phyloP scores from a whole-genome alignment of 1,140 invertebrate genomes.

The Notospermus geniculatus region DNA sequence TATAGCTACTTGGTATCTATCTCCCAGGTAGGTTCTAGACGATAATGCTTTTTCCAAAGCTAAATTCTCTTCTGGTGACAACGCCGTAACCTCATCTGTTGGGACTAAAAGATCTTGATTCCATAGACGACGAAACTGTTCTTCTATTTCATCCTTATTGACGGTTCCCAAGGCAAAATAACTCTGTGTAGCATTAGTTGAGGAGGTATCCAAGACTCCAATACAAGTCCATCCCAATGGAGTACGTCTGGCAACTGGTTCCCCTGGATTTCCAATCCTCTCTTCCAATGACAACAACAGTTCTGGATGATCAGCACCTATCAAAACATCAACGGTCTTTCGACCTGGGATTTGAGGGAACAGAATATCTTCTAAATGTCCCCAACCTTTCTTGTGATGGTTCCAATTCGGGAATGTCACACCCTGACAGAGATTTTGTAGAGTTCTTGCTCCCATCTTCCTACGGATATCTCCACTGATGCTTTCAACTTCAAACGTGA shows the following conservation, averaged over 20 bases:
- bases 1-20: not conserved
- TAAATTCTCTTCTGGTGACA: not conserved
- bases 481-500: not conserved
- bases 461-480: not conserved
- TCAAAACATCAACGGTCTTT: not conserved
- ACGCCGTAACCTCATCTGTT: not conserved
- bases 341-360: not conserved
- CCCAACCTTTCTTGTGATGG: not conserved
- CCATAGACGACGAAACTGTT: not conserved
- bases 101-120: not conserved
- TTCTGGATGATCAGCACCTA: slow-evolving; percentile 1
- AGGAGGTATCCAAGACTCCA: not conserved
- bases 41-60: not conserved
- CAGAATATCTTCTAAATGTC: not conserved
- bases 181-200: not conserved
- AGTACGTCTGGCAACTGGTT: not conserved
- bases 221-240: not conserved
- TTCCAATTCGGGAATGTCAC: not conserved
- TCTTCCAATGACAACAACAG: not conserved
- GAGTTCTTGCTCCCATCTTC: not conserved
- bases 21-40: not conserved
- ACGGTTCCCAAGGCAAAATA: not conserved
- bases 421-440: not conserved
- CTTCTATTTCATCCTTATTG: not conserved
- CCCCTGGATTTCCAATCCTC: not conserved